phyloP scores from a whole-genome alignment of 2,888 invertebrate species.

The Drosophila setosimentum region DNA sequence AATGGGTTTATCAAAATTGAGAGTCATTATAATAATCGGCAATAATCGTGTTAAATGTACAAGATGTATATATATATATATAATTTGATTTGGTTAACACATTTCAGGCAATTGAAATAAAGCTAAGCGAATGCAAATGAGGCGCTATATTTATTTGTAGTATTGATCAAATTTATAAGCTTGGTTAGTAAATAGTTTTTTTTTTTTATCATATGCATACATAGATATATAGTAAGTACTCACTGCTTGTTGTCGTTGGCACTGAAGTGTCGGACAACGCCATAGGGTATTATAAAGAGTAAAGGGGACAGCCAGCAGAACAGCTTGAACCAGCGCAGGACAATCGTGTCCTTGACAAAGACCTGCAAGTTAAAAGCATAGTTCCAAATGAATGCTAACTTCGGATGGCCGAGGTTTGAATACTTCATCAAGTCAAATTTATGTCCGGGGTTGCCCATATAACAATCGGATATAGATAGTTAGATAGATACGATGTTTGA shows the following conservation, averaged over 20 bases:
- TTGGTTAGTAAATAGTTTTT: not conserved
- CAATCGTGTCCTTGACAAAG: conserved; percentile 90
- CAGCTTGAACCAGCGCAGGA: conserved; percentile 89
- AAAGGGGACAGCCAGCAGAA: conserved; percentile 90
- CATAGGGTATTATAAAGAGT: conserved; percentile 86
- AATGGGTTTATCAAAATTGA: not conserved
- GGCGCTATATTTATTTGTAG: not conserved
- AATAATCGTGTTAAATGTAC: not conserved
- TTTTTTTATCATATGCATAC: not conserved
- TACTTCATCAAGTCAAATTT: not conserved
- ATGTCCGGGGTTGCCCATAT: not conserved
- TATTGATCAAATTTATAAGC: not conserved
- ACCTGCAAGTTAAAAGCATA: conserved; percentile 85
- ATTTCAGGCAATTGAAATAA: not conserved
- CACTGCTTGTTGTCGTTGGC: conserved; percentile 87
- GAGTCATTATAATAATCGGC: not conserved
- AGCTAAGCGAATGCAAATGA: not conserved
- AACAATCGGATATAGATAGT: not conserved
- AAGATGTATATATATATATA: not conserved
- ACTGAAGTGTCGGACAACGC: conserved; percentile 80
- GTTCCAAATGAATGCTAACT: not conserved
- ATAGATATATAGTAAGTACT: conserved; percentile 72
- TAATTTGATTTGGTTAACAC: not conserved
- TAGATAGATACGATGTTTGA: not conserved
- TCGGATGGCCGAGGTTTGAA: not conserved